Conservation (phyloP, 1,140 invertebrate genomes). For the Tetramorium parvispinum region DNA sequence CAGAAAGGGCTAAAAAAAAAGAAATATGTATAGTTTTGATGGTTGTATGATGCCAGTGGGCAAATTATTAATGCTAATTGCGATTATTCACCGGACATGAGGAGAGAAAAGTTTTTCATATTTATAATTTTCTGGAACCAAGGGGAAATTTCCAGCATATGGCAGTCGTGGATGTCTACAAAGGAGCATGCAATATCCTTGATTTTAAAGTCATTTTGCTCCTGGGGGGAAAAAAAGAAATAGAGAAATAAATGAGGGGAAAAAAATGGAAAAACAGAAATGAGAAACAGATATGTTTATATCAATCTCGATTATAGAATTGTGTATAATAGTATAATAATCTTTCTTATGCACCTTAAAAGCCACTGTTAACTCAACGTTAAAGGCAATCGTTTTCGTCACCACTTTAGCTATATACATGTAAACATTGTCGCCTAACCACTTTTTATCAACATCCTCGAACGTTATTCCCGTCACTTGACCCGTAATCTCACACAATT, state of each 20-base stretch:
- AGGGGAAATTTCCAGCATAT: conserved; percentile 63
- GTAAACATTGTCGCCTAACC: conserved; percentile 60
- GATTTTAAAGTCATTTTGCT: conserved; percentile 56
- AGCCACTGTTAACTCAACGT: conserved; percentile 58
- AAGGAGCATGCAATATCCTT: conserved; percentile 66
- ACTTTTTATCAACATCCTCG: conserved; percentile 64
- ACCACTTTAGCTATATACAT: conserved; percentile 60
- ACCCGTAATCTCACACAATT: conserved; percentile 41
- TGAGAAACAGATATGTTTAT: not conserved
- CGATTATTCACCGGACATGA: conserved; percentile 67
- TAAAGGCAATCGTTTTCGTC: conserved; percentile 57
- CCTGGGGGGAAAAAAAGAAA: conserved; percentile 25
- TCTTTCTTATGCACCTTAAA: conserved; percentile 45
- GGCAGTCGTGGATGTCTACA: conserved; percentile 40
- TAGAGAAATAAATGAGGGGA: not conserved
- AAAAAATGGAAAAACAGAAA: not conserved
- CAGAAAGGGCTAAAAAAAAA: conserved; percentile 63
- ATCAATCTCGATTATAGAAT: not conserved
- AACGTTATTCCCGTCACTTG: conserved; percentile 65
- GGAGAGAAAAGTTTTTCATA: conserved; percentile 70
- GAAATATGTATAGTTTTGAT: not conserved
- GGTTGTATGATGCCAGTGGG: not conserved
- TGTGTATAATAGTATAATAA: not conserved
- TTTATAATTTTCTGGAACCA: conserved; percentile 61
- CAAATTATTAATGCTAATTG: not conserved